A percentile compares a stretch with the other conserved stretches of the same genome.
Evolutionary conservation across 2,113 vertebrate species (phyloP).

Genomic region (Paralichthys olivaceus): DNA sequence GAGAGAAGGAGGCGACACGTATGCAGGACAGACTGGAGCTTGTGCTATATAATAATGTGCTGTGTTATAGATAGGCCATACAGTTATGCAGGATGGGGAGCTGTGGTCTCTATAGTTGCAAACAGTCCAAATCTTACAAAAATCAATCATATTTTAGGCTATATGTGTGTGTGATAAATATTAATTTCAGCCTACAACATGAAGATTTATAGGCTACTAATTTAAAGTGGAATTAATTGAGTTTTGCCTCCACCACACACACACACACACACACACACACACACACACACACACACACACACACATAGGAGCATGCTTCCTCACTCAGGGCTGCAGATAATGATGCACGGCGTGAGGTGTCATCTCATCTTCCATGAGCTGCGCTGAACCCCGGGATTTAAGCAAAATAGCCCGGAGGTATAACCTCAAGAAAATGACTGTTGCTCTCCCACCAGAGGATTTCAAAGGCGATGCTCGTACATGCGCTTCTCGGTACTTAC

Average conservation of each 20-base stretch:
- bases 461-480: conserved; percentile 68
- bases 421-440: conserved; percentile 73
- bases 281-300: not conserved
- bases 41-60: conserved; percentile 18
- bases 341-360: conserved; percentile 50
- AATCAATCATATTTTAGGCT: not conserved
- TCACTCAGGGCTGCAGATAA: conserved; percentile 38
- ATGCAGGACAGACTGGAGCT: conserved; percentile 14
- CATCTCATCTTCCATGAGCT: conserved; percentile 58
- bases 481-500: conserved; percentile 69
- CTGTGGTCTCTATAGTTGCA: not conserved
- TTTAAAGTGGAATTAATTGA: conserved; percentile 16
- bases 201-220: conserved; percentile 24
- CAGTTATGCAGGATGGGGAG: not conserved
- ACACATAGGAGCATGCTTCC: not conserved
- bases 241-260: not conserved
- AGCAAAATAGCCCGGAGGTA: conserved; percentile 74
- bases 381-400: conserved; percentile 47
- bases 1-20: conserved; percentile 55
- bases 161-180: not conserved
- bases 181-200: conserved; percentile 11
- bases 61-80: not conserved
- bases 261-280: not conserved
- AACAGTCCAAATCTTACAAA: not conserved
- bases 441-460: conserved; percentile 73